Evolutionary conservation across 2,113 vertebrate species (phyloP).

Genomic region (Solea solea): DNA sequence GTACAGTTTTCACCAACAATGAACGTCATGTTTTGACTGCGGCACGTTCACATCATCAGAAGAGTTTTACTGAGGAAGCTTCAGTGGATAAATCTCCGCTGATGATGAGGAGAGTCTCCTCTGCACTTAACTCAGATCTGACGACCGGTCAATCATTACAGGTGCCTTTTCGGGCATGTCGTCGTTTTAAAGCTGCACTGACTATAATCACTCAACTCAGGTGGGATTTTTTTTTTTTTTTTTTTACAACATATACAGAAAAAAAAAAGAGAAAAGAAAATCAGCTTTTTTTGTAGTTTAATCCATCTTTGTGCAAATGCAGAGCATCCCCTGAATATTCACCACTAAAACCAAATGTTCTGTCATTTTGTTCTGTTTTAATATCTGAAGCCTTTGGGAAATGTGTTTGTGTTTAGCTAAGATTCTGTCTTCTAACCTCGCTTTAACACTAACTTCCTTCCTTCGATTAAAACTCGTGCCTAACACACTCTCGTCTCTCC

Average conservation of each 20-base stretch:
- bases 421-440: conserved; percentile 42
- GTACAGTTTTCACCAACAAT: conserved; percentile 10
- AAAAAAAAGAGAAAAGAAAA: not conserved
- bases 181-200: conserved; percentile 18
- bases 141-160: not conserved
- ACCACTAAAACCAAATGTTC: not conserved
- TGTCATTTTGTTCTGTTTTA: conserved; percentile 16
- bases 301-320: too few relatives aligned
- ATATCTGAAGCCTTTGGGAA: conserved; percentile 26
- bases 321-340: not conserved
- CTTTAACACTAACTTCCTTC: conserved; percentile 71
- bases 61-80: not conserved
- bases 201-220: conserved; percentile 28
- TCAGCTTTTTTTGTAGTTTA: not conserved
- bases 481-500: conserved; percentile 22
- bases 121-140: not conserved
- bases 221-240: conserved; percentile 3
- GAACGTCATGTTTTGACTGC: conserved; percentile 14
- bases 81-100: not conserved
- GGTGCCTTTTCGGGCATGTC: conserved; percentile 26
- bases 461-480: conserved; percentile 20
- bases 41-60: not conserved
- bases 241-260: too few relatives aligned
- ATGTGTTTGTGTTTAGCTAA: conserved; percentile 19
- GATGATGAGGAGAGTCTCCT: too few relatives aligned